These are phyloP conservation scores for Eupithecia pulchellata DNA, from an alignment of 2,888 invertebrate species.

Conservation along the genomic window DNA sequence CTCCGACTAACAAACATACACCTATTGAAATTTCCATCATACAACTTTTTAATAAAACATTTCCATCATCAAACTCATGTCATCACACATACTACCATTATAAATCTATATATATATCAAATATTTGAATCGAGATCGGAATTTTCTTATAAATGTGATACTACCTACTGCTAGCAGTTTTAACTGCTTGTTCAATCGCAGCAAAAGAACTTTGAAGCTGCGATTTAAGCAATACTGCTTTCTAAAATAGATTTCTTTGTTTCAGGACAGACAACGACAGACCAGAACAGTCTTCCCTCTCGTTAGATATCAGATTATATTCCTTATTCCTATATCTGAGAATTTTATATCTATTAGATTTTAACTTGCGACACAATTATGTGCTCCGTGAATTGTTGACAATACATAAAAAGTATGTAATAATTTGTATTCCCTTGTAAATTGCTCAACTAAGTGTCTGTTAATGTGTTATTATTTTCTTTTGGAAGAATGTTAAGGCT, in stretches of 20 bases:
- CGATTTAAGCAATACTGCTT: neutral
- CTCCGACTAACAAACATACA: too few species aligned
- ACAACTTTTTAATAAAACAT: too few species aligned
- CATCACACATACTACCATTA: too few species aligned
- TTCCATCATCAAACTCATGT: too few species aligned
- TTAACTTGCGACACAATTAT: slow-evolving; percentile 62
- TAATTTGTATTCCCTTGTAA: slow-evolving; percentile 74
- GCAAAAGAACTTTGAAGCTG: neutral
- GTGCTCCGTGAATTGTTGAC: slow-evolving; percentile 81
- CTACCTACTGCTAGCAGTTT: too few species aligned
- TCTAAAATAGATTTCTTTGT: slow-evolving; percentile 36
- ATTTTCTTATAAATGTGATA: too few species aligned
- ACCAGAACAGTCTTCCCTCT: slow-evolving; percentile 83
- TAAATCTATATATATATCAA: too few species aligned
- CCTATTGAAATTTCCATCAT: too few species aligned
- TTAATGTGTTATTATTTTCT: slow-evolving; percentile 48
- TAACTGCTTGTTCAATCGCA: neutral
- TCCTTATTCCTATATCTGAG: slow-evolving; percentile 79
- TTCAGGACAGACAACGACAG: slow-evolving; percentile 78
- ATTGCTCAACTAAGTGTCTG: slow-evolving; percentile 78
- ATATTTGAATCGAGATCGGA: too few species aligned
- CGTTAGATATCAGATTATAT: slow-evolving; percentile 80
- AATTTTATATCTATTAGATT: slow-evolving; percentile 79
- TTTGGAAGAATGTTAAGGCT: slow-evolving; percentile 47
- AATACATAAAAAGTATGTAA: slow-evolving; percentile 76